These are phyloP conservation scores for Mus spicilegus DNA, from an alignment of 2,113 vertebrate species.

Conservation along the genomic window DNA sequence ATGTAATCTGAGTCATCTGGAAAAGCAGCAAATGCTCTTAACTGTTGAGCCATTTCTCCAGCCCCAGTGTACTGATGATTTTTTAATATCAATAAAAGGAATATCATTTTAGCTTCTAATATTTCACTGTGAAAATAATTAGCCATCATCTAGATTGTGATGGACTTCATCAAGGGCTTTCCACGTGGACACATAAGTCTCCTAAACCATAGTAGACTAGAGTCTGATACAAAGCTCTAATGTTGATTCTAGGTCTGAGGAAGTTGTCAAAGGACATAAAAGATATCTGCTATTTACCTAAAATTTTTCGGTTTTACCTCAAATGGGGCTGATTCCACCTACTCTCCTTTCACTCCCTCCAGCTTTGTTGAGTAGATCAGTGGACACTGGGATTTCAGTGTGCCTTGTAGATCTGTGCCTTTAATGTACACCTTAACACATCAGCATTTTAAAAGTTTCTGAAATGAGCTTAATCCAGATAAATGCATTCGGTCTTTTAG, in stretches of 20 bases:
- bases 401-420: not conserved
- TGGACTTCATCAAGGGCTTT: not conserved
- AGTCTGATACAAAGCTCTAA: not conserved
- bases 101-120: conserved; percentile 22
- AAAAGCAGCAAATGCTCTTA: not conserved
- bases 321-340: not conserved
- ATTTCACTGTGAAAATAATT: conserved; percentile 39
- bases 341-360: not conserved
- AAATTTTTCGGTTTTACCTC: not conserved
- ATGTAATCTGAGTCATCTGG: not conserved
- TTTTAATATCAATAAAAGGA: conserved; percentile 1
- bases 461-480: not conserved
- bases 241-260: not conserved
- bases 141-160: not conserved
- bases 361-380: not conserved
- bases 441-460: not conserved
- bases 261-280: not conserved
- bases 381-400: not conserved
- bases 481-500: not conserved
- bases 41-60: not conserved
- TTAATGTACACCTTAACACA: not conserved
- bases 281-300: not conserved
- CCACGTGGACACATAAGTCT: not conserved
- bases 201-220: not conserved
- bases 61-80: no score